These are phyloP conservation scores for Coboldia fuscipes DNA, from an alignment of 1,140 invertebrate species.

Conservation along the genomic window DNA sequence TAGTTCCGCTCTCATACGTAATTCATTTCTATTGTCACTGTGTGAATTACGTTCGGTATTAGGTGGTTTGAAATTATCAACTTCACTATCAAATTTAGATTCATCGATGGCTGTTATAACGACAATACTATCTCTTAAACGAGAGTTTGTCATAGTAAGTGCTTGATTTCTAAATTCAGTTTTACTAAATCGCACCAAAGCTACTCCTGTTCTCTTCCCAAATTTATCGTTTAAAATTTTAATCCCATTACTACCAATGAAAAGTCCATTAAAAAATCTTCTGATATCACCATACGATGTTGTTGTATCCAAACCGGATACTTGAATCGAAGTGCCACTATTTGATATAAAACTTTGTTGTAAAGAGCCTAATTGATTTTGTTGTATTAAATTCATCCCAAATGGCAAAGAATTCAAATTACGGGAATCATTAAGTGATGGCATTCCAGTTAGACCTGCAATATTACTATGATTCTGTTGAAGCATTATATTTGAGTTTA, in stretches of 20 bases:
- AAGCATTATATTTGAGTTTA: no score
- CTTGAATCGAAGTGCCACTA: conserved; percentile 37
- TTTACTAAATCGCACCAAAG: conserved; percentile 54
- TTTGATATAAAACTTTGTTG: no score
- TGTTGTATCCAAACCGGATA: conserved; percentile 40
- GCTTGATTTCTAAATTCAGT: conserved; percentile 44
- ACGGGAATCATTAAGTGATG: no score
- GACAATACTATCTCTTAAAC: conserved; percentile 35
- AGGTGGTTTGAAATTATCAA: conserved; percentile 33
- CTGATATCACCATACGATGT: conserved; percentile 57
- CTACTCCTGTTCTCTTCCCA: conserved; percentile 56
- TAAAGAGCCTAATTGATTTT: no score
- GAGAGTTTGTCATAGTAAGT: conserved; percentile 30
- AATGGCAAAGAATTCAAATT: no score
- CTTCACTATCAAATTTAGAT: conserved; percentile 35
- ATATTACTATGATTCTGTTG: no score
- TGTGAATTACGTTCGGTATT: no score
- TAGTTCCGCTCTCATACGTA: no score
- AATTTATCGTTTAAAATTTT: conserved; percentile 64
- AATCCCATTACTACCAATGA: conserved; percentile 61
- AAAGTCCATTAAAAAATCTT: conserved; percentile 53
- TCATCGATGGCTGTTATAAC: conserved; percentile 36
- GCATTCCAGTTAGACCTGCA: no score
- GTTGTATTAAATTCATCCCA: no score
- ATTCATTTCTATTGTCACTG: no score